Percentiles rank a stretch among this genome's conserved stretches.
Conservation (phyloP, 2,797 vertebrate genomes). For the Falco cherrug region DNA sequence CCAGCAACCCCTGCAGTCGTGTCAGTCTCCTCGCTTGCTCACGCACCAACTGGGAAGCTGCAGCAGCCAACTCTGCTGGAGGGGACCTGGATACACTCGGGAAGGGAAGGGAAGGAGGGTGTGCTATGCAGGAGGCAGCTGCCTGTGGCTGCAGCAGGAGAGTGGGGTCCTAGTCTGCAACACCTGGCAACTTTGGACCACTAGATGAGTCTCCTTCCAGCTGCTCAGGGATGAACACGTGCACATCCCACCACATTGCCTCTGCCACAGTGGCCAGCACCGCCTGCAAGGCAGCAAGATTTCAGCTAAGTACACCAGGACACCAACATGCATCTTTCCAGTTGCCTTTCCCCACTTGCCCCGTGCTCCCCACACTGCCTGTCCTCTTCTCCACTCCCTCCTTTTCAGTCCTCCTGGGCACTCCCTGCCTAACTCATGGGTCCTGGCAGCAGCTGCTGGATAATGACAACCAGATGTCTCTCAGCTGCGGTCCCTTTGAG, state of each 20-base stretch:
- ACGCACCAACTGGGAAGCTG: neutral
- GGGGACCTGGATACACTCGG: neutral
- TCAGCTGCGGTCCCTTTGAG: neutral
- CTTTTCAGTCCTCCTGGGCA: neutral
- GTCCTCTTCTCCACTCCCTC: neutral
- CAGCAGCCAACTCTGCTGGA: neutral
- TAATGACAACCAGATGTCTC: neutral
- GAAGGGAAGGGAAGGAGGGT: neutral
- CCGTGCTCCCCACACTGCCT: accelerated
- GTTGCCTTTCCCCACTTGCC: neutral
- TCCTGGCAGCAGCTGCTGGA: neutral
- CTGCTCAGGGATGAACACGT: neutral
- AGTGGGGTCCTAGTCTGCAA: accelerated
- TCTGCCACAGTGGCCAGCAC: neutral
- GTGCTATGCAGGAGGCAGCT: neutral
- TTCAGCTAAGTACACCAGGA: neutral
- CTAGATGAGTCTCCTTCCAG: neutral
- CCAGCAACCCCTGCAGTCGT: neutral
- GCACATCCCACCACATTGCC: accelerated
- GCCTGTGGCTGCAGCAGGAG: neutral
- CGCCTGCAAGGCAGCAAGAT: neutral
- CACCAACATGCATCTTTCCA: neutral
- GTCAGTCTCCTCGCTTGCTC: neutral
- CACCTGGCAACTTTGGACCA: neutral
- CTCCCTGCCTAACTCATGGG: neutral